Percentiles rank a stretch among this genome's conserved stretches.
Evolutionary conservation across 2,888 invertebrate species (phyloP).

Genomic region (Lasioglossum calceatum): DNA sequence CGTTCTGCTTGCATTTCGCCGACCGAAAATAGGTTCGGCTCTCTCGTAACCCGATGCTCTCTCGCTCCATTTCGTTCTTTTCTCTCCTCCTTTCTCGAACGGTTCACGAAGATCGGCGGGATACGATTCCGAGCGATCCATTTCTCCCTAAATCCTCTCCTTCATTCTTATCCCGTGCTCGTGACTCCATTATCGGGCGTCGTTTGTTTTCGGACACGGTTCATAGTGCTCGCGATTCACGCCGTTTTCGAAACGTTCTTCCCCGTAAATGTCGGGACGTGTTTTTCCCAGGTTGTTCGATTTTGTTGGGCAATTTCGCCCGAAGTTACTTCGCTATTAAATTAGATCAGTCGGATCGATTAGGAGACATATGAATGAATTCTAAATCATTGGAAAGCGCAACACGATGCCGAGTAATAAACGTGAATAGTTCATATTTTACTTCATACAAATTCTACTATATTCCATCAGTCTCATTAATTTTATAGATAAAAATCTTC

Average conservation of each 20-base stretch:
- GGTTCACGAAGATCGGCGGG: not conserved
- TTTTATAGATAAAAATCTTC: too few species aligned
- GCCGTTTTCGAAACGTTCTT: constrained; percentile 28
- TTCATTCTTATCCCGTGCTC: constrained; percentile 56
- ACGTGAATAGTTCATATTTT: not conserved
- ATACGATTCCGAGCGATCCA: constrained; percentile 42
- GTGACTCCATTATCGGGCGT: constrained; percentile 31
- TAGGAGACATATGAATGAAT: not conserved
- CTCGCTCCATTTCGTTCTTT: constrained; percentile 44
- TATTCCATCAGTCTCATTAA: too few species aligned
- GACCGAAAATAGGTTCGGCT: constrained; percentile 79
- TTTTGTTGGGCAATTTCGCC: not conserved
- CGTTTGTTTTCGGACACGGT: constrained; percentile 63
- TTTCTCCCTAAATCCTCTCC: constrained; percentile 59
- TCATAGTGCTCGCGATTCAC: constrained; percentile 52
- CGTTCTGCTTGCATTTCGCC: constrained; percentile 77
- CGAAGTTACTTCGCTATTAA: not conserved
- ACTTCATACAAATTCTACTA: too few species aligned
- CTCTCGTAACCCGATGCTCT: constrained; percentile 69
- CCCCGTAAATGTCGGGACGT: not conserved
- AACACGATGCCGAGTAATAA: not conserved
- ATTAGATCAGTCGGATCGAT: not conserved
- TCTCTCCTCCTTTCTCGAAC: constrained; percentile 21
- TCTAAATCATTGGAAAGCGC: not conserved
- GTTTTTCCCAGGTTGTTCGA: constrained; percentile 3